Percentiles rank a stretch among this genome's conserved stretches.
Conservation (phyloP, 2,888 invertebrate species). For the Calephelis perditalis region DNA sequence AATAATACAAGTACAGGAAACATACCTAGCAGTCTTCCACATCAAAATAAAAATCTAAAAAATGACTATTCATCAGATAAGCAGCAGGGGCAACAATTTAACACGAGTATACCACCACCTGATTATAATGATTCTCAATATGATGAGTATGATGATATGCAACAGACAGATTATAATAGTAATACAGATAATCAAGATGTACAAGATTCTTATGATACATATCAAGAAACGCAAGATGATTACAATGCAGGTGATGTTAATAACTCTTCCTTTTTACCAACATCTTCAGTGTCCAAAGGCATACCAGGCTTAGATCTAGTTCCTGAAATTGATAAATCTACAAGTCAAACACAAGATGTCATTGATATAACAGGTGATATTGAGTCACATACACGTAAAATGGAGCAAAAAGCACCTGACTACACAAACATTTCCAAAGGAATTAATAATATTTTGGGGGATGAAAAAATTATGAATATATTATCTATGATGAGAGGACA, state of each 20-base stretch:
- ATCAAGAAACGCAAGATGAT: slow-evolving; percentile 36
- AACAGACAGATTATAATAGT: slow-evolving; percentile 37
- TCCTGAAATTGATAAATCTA: slow-evolving; percentile 52
- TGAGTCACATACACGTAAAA: slow-evolving; percentile 22
- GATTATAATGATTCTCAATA: slow-evolving; percentile 33
- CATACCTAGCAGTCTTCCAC: slow-evolving; percentile 38
- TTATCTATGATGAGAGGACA: slow-evolving; percentile 63
- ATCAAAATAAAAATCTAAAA: slow-evolving; percentile 35
- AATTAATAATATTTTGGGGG: slow-evolving; percentile 80
- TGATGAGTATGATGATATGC: slow-evolving; percentile 35
- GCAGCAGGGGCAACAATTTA: slow-evolving; percentile 32
- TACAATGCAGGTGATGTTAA: slow-evolving; percentile 31
- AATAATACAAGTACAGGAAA: slow-evolving; percentile 32
- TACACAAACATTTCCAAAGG: slow-evolving; percentile 80
- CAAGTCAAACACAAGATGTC: slow-evolving; percentile 40
- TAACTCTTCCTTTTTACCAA: slow-evolving; percentile 49
- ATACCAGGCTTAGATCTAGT: slow-evolving; percentile 88
- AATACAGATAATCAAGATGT: slow-evolving; percentile 39
- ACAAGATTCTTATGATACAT: slow-evolving; percentile 48
- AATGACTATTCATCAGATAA: slow-evolving; percentile 27
- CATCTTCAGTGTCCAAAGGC: slow-evolving; percentile 60
- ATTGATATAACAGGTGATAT: slow-evolving; percentile 51
- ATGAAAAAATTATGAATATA: slow-evolving; percentile 80
- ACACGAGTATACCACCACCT: slow-evolving; percentile 25
- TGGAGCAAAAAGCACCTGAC: slow-evolving; percentile 49